phyloP scores from a whole-genome alignment of 2,797 vertebrate genomes.

The Sebastes wilsoni region DNA sequence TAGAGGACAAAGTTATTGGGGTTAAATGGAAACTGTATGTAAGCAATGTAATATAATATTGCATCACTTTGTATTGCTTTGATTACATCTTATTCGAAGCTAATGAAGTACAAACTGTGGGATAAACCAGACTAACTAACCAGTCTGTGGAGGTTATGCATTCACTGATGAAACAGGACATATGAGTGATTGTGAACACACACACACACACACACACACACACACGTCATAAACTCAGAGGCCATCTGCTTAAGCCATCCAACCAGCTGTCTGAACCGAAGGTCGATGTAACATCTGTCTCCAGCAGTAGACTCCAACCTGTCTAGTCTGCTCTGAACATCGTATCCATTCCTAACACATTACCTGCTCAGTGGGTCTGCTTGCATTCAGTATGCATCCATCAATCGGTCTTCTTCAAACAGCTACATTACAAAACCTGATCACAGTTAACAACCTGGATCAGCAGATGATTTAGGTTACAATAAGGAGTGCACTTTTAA shows the following conservation, averaged over 20 bases:
- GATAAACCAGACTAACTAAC: too few relatives aligned
- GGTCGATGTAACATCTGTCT: conserved; percentile 45
- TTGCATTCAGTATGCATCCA: too few relatives aligned
- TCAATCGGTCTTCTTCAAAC: background rate
- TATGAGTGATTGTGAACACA: background rate
- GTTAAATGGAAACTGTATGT: too few relatives aligned
- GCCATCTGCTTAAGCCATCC: conserved; percentile 84
- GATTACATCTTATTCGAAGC: too few relatives aligned
- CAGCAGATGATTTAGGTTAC: background rate
- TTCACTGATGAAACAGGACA: too few relatives aligned
- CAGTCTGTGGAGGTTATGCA: too few relatives aligned
- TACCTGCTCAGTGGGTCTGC: background rate
- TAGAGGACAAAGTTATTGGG: too few relatives aligned
- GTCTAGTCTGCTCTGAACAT: background rate
- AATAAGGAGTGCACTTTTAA: background rate
- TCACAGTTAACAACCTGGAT: background rate
- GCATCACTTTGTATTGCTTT: too few relatives aligned
- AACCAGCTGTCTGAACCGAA: conserved; percentile 79
- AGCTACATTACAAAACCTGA: background rate
- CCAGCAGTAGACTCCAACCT: background rate
- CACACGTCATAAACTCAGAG: conserved; percentile 40
- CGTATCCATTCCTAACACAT: background rate
- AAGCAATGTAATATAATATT: too few relatives aligned
- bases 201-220: background rate
- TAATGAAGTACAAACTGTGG: too few relatives aligned